Evolutionary conservation across 2,888 invertebrate genomes (phyloP).

Genomic region (Andrena dorsata): DNA sequence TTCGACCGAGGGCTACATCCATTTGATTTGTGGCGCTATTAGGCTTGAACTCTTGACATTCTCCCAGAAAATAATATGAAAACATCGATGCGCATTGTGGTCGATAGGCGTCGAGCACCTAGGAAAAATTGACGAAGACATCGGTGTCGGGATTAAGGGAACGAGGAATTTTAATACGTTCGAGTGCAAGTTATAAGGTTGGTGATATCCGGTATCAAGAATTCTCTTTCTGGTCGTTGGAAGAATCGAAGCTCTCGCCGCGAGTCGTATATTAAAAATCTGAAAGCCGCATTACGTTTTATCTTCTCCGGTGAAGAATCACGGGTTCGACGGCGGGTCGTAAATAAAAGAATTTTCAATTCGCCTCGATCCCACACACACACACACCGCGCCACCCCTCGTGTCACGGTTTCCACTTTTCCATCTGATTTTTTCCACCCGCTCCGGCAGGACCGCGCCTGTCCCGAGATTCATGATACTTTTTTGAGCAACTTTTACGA

Average conservation of each 20-base stretch:
- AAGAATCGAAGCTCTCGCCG: neutral
- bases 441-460: constrained; percentile 12
- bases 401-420: constrained; percentile 25
- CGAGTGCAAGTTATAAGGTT: neutral
- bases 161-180: constrained; percentile 4
- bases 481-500: constrained; percentile 62
- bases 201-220: neutral
- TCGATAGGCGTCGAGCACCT: no score
- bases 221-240: neutral
- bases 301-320: constrained; percentile 20
- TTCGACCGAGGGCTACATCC: neutral
- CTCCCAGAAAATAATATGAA: no score
- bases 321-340: constrained; percentile 14
- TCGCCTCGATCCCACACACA: neutral
- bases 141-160: neutral
- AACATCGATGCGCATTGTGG: no score
- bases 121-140: no score
- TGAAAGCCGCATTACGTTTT: constrained; percentile 9
- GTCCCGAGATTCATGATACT: constrained; percentile 58
- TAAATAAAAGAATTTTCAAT: constrained; percentile 57
- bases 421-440: constrained; percentile 37
- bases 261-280: constrained; percentile 13
- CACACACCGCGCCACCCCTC: neutral
- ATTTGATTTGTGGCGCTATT: no score
- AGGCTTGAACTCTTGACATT: no score